Base-by-base conservation (phyloP, 2,888 invertebrate genomes). In the Nysson spinosus region DNA sequence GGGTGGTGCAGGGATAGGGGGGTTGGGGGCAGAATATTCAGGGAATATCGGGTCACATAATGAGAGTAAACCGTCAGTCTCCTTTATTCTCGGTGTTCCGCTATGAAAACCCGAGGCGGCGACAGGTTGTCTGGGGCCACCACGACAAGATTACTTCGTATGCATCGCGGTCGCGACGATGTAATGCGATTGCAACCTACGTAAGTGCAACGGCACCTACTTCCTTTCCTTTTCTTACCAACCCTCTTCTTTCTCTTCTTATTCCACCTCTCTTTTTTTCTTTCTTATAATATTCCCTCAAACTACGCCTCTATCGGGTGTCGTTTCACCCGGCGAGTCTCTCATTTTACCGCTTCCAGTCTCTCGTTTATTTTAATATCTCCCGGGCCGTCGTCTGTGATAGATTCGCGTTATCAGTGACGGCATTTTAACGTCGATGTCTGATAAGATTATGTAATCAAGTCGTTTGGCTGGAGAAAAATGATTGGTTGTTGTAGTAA, bases 61-160 rank as follows among this genome's bases (percentile, higher is more conserved):
- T 55, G 42, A 47, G 17, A 35, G 22, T 54, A 47, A 30, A 54
- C 12, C 14, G 19, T 34, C 30, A 26, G 26, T 43, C 26, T 24
- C 17, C 26, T 42, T 58, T 30, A 26, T 12, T 22, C 32, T 24
- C 19, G 22, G 20, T 43, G 26, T 58, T 65, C 66, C 73, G 52
- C n/a, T n/a, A n/a, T 63, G 62, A 65, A 72, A 72, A 75, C 62
- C 46, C 67, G 35, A 39, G 44, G 22, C 24, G 40, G 49, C 69
- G 73, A 72, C 73, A 69, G 66, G 51, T 69, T 69, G 73, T 75
- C 75, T 75, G 65, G 37, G 74, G 46, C 52, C 58, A 52, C 50
- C 65, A 43, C 62, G 67, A 65, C 60, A 60, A 71, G 69, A 78
- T 79, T 78, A 78, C 72, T 78, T 77, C 65, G 72, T 72, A 75